These are phyloP conservation scores for Dioctria rufipes DNA, from an alignment of 2,888 invertebrate species.

Conservation along the genomic window DNA sequence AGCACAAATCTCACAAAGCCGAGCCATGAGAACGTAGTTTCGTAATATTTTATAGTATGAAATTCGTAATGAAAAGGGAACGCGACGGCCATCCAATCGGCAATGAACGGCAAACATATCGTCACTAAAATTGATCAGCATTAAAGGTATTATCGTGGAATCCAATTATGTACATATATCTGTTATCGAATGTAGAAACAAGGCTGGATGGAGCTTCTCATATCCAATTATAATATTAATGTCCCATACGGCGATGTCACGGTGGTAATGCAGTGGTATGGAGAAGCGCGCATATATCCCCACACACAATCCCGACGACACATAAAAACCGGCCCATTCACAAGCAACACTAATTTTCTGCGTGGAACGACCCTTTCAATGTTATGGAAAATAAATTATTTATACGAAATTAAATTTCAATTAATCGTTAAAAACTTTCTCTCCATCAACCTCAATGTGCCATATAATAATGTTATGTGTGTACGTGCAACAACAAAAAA, in stretches of 20 bases:
- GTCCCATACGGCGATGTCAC: background rate
- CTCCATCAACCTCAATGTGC: no score
- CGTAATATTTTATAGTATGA: conserved; percentile 12
- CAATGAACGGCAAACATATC: conserved; percentile 20
- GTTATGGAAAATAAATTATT: conserved; percentile 16
- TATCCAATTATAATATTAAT: conserved; percentile 47
- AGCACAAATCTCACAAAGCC: conserved; percentile 13
- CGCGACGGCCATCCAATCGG: background rate
- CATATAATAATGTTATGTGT: no score
- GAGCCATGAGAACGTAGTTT: background rate
- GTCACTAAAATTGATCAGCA: conserved; percentile 37
- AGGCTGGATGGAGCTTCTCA: conserved; percentile 17
- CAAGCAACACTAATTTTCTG: background rate
- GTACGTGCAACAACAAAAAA: no score
- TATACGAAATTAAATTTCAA: conserved; percentile 37
- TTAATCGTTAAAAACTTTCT: conserved; percentile 1
- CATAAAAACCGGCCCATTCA: background rate
- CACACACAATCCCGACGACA: background rate
- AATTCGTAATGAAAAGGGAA: conserved; percentile 18
- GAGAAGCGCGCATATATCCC: background rate
- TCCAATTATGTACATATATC: conserved; percentile 22
- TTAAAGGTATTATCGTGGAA: conserved; percentile 38
- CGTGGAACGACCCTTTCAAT: background rate
- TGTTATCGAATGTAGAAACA: conserved; percentile 34
- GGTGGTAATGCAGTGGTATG: background rate